These are phyloP conservation scores for Mesorhabditis sp. DNA, from an alignment of 2,888 invertebrate genomes.

Conservation along the genomic window DNA sequence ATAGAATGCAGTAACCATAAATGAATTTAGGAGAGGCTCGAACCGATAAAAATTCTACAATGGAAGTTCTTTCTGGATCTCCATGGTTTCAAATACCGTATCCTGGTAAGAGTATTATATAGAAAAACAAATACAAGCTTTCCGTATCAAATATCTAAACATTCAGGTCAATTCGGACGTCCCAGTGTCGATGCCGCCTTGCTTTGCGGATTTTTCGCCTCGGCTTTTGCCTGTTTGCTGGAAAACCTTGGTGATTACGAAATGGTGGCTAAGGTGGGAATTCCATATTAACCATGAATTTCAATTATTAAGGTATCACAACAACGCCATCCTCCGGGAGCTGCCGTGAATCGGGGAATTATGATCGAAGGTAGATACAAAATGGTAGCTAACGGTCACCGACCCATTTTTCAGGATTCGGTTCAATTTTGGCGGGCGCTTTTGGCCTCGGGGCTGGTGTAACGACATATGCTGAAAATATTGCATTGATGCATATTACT, in stretches of 20 bases:
- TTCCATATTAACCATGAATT: conserved; percentile 12
- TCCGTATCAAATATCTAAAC: too few relatives aligned
- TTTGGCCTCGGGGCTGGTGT: conserved; percentile 46
- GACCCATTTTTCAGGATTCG: conserved; percentile 25
- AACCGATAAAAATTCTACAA: conserved; percentile 40
- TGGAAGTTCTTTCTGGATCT: conserved; percentile 31
- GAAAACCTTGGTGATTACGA: conserved; percentile 43
- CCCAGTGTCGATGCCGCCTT: conserved; percentile 32
- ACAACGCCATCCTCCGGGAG: conserved; percentile 25
- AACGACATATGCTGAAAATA: conserved; percentile 46
- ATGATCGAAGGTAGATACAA: conserved; percentile 30
- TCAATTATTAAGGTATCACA: conserved; percentile 29
- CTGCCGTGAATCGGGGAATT: conserved; percentile 35
- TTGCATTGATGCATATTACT: conserved; percentile 47
- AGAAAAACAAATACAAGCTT: too few relatives aligned
- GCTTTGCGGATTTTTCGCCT: conserved; percentile 42
- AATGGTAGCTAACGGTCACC: conserved; percentile 23
- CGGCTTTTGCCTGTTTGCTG: conserved; percentile 39
- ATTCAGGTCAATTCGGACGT: conserved; percentile 26
- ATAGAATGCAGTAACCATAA: too few relatives aligned
- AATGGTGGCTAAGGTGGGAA: conserved; percentile 7
- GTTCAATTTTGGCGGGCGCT: conserved; percentile 33
- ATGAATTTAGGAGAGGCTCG: conserved; percentile 26
- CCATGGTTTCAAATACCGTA: conserved; percentile 50
- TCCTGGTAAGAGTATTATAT: conserved; percentile 24